phyloP scores from a whole-genome alignment of 2,888 invertebrate genomes.

The Trachelus iudaicus region DNA sequence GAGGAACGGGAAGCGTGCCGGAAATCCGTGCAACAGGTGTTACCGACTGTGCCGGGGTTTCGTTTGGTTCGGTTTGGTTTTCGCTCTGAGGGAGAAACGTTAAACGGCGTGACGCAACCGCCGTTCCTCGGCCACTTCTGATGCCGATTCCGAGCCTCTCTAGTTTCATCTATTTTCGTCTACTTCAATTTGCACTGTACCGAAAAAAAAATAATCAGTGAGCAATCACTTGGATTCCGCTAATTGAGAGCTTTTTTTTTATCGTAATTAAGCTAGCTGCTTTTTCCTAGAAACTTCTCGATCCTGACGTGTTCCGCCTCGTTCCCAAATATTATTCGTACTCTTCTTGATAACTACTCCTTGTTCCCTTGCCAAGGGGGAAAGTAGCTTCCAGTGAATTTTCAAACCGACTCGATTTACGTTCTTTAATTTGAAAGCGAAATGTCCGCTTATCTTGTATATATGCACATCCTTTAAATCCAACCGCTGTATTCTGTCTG shows the following conservation, averaged over 20 bases:
- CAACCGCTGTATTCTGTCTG: not conserved
- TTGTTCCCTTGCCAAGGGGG: not conserved
- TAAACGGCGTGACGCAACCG: not conserved
- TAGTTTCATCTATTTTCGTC: slow-evolving; percentile 1
- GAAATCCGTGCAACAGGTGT: slow-evolving; percentile 64
- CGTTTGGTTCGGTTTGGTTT: slow-evolving; percentile 43
- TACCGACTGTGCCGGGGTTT: slow-evolving; percentile 35
- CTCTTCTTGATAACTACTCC: not conserved
- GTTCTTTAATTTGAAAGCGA: not conserved
- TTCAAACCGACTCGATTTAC: not conserved
- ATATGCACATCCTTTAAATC: not conserved
- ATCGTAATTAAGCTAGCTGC: slow-evolving; percentile 25
- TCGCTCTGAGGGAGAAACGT: slow-evolving; percentile 3
- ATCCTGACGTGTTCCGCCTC: not conserved
- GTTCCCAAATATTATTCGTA: not conserved
- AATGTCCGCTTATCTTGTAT: not conserved
- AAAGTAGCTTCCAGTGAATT: not conserved
- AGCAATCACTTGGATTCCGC: slow-evolving; percentile 25
- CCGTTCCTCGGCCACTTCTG: not conserved
- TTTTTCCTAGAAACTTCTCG: not conserved
- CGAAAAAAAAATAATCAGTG: slow-evolving; percentile 29
- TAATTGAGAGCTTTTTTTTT: slow-evolving; percentile 36
- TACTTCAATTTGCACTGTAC: slow-evolving; percentile 26
- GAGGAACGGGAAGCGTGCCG: slow-evolving; percentile 52
- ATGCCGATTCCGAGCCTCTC: not conserved